phyloP scores from a whole-genome alignment of 2,797 vertebrate genomes.

The Echiichthys vipera region DNA sequence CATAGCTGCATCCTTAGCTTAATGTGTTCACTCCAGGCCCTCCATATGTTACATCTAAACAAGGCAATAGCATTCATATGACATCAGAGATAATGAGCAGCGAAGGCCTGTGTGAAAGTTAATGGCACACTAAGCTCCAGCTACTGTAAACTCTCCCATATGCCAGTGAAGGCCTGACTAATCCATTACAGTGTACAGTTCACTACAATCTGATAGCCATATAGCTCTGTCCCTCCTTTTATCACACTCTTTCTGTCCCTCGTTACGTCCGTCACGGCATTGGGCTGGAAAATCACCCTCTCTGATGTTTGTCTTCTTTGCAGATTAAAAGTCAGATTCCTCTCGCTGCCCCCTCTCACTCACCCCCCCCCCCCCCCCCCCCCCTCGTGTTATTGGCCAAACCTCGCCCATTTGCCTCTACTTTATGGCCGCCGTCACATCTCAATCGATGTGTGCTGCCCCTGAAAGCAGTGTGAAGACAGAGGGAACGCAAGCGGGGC shows the following conservation, averaged over 20 bases:
- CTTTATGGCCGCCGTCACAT: conserved; percentile 75
- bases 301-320: conserved; percentile 74
- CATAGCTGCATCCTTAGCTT: too few relatives aligned
- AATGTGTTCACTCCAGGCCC: background rate
- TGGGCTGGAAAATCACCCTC: conserved; percentile 74
- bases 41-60: conserved; percentile 53
- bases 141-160: conserved; percentile 67
- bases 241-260: conserved; percentile 55
- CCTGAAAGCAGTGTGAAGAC: conserved; percentile 48
- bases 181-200: conserved; percentile 70
- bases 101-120: conserved; percentile 47
- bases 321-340: conserved; percentile 72
- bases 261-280: conserved; percentile 61
- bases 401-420: conserved; percentile 64
- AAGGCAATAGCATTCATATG: conserved; percentile 4
- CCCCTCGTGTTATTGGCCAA: conserved; percentile 48
- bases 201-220: conserved; percentile 60
- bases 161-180: conserved; percentile 54
- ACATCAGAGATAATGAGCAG: conserved; percentile 41
- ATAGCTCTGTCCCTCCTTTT: conserved; percentile 56
- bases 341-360: conserved; percentile 35
- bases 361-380: conserved; percentile 32
- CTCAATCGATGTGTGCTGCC: conserved; percentile 66
- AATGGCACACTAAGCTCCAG: conserved; percentile 46
- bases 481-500: background rate